Conservation (phyloP, 1,140 invertebrate genomes). For the Prorops nasuta region DNA sequence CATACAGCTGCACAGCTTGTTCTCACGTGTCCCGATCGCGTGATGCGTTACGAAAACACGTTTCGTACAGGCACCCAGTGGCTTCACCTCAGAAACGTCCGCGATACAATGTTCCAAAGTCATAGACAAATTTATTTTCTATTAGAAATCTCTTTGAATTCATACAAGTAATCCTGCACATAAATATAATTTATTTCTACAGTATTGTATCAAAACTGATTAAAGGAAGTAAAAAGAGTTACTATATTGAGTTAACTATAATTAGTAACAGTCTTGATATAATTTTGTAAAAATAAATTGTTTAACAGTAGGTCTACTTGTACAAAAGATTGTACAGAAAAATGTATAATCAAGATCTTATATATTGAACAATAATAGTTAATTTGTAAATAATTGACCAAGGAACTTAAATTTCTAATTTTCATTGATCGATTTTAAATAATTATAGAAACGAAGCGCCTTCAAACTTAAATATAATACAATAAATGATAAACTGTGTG, state of each 20-base stretch:
- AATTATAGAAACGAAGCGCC: too few species aligned
- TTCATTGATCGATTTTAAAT: too few species aligned
- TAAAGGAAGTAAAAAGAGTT: too few species aligned
- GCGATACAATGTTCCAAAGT: slow-evolving; percentile 42
- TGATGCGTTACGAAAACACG: slow-evolving; percentile 83
- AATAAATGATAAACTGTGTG: slow-evolving; percentile 13
- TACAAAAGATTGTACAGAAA: not conserved
- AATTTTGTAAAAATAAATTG: too few species aligned
- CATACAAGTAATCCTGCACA: too few species aligned
- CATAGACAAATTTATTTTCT: slow-evolving; percentile 19
- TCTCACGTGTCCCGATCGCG: slow-evolving; percentile 80
- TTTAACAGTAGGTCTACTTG: too few species aligned
- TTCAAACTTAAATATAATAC: not conserved
- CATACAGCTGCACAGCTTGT: slow-evolving; percentile 78
- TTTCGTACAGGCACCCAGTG: slow-evolving; percentile 78
- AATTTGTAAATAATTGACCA: not conserved
- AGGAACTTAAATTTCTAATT: not conserved
- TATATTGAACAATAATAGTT: not conserved
- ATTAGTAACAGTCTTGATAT: too few species aligned
- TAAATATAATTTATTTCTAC: too few species aligned
- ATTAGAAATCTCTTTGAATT: not conserved
- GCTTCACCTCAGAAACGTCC: slow-evolving; percentile 50
- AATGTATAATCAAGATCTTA: not conserved
- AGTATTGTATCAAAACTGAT: too few species aligned
- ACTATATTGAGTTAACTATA: too few species aligned